Conservation (phyloP, 2,797 vertebrate species). For the Sebastes oblongus region DNA sequence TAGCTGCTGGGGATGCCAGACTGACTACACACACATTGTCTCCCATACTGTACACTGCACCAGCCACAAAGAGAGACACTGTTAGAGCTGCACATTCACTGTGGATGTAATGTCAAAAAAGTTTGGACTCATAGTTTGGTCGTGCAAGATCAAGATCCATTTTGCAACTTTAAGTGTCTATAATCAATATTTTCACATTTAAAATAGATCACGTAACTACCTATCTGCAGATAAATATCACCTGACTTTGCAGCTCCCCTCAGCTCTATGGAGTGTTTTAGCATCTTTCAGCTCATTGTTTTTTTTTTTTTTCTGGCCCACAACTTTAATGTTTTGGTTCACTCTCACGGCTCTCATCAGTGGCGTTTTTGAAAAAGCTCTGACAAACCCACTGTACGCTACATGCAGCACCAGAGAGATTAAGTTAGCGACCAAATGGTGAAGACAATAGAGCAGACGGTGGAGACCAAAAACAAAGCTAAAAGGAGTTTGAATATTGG, state of each 20-base stretch:
- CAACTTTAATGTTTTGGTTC: background rate
- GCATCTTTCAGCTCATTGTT: background rate
- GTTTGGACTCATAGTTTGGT: background rate
- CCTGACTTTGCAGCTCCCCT: background rate
- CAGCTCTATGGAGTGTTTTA: background rate
- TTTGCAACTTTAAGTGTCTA: background rate
- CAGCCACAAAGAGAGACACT: background rate
- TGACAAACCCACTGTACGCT: background rate
- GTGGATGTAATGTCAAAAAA: background rate
- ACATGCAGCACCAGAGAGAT: background rate
- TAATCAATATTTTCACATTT: background rate
- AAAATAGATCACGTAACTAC: background rate
- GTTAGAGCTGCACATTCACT: background rate
- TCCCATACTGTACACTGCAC: background rate
- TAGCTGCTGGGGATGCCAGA: constrained; percentile 59
- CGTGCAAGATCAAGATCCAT: background rate
- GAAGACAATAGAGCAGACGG: background rate
- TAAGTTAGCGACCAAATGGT: background rate
- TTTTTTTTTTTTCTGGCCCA: accelerated
- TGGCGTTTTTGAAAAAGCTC: background rate
- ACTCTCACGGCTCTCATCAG: background rate
- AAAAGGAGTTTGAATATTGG: background rate
- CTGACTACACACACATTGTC: constrained; percentile 14
- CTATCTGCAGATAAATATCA: background rate
- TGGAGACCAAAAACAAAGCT: background rate